A percentile compares a stretch with the other conserved stretches of the same genome.
Conservation (phyloP, 2,888 invertebrate species). For the Pseudococcus longispinus region DNA sequence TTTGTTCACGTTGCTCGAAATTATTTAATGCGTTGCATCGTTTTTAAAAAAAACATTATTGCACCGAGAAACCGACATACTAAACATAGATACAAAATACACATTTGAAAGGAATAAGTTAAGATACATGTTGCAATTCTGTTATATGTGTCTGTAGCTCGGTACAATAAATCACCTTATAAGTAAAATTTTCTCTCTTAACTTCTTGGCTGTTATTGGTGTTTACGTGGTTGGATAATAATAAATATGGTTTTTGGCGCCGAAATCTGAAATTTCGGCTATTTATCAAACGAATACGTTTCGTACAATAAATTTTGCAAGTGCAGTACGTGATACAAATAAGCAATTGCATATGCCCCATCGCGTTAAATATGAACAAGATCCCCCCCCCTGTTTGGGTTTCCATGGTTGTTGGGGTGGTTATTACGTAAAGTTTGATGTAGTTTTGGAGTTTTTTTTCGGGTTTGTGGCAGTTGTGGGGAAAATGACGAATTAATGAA, state of each 20-base stretch:
- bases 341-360: neutral
- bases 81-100: too few species aligned
- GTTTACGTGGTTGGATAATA: constrained; percentile 7
- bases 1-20: neutral
- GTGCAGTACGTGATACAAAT: constrained; percentile 29
- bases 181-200: constrained; percentile 19
- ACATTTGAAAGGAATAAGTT: neutral
- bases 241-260: constrained; percentile 29
- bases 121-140: neutral
- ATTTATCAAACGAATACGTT: constrained; percentile 32
- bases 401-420: too few species aligned
- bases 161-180: neutral
- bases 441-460: too few species aligned
- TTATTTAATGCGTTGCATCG: neutral
- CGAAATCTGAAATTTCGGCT: constrained; percentile 8
- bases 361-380: neutral
- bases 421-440: too few species aligned
- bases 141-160: neutral
- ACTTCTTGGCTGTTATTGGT: constrained; percentile 9
- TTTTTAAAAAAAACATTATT: neutral
- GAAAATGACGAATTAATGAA: too few species aligned
- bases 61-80: neutral
- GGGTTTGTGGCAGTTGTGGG: too few species aligned
- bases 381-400: neutral
- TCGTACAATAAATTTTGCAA: neutral